Percentiles rank a stretch among this genome's conserved stretches.
Evolutionary conservation across 2,113 vertebrate genomes (phyloP).

Genomic region (Oceanites oceanicus): DNA sequence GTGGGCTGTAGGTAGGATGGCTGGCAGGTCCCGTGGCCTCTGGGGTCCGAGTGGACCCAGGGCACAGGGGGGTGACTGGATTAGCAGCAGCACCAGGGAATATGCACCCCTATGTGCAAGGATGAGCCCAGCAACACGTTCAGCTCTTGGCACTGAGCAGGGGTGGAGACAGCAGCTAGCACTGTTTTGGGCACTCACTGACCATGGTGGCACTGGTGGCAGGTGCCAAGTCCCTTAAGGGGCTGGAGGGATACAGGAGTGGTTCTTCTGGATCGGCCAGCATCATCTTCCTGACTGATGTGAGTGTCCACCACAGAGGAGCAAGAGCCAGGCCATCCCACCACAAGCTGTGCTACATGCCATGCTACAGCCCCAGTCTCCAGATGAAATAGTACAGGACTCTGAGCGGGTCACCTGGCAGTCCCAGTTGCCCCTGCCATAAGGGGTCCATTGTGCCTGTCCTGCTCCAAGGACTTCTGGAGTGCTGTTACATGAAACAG

Average conservation of each 20-base stretch:
- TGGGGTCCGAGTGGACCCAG: background rate
- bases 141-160: background rate
- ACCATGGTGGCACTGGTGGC: background rate
- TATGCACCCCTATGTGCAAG: rapidly evolving
- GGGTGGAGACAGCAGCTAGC: background rate
- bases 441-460: background rate
- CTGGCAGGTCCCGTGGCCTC: background rate
- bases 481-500: background rate
- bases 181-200: background rate
- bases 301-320: background rate
- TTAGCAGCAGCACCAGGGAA: background rate
- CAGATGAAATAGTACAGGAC: background rate
- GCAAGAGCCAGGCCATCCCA: background rate
- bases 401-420: background rate
- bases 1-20: background rate
- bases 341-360: rapidly evolving
- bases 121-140: background rate
- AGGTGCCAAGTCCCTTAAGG: background rate
- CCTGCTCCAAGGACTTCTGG: background rate
- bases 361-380: background rate
- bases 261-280: background rate
- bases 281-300: background rate
- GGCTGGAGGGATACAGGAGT: background rate
- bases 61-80: background rate
- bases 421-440: background rate